Evolutionary conservation across 2,113 vertebrate genomes (phyloP), one percentile per base, ranked within the genome.

Genomic region (Megaceryle torquata): DNA sequence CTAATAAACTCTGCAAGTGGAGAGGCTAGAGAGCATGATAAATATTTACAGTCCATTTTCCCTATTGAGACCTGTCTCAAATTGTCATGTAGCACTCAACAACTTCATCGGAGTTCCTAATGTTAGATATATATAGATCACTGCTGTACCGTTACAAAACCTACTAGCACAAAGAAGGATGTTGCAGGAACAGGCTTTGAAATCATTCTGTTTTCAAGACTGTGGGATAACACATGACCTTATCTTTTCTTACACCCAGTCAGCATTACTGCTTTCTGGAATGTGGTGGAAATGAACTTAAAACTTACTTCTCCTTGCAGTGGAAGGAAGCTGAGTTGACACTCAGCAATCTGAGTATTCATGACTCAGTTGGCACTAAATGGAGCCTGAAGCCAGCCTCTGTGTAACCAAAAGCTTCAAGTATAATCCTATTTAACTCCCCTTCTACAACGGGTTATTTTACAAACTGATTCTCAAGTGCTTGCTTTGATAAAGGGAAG

Each of bases 381-480:
- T 1, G 0, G 50, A 60, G 50, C 46, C 56, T 51, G 65, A 86
- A 82, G 51, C 33, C 25, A 75, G 28, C 3, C 56, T 80, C 63
- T 33, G 20, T n/a, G 15, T 44, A 79, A 90, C 28, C 3, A 4
- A 28, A 74, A 35, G 53, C 35, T 88, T 85, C 31, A 54, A 26
- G 70, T 95, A 91, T 92, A 97, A 94, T 93, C 91, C 94, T 96
- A 22, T 24, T 93, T 96, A 97, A 92, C 93, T 95, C 15, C 60
- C 94, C 67, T 79, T 88, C 65, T 88, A 72, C 63, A 82, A 94
- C 78, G 56, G 63, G 71, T 97, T 96, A 92, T 96, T 97, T 96
- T 80, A 84, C 9, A 5, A 95, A 95, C 93, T 91, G 81, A 75
- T 95, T 89, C 88, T 92, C 91, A 67, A 91, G 79, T 82, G 95